Evolutionary conservation across 2,888 invertebrate genomes (phyloP).

Genomic region (Thera britannica): DNA sequence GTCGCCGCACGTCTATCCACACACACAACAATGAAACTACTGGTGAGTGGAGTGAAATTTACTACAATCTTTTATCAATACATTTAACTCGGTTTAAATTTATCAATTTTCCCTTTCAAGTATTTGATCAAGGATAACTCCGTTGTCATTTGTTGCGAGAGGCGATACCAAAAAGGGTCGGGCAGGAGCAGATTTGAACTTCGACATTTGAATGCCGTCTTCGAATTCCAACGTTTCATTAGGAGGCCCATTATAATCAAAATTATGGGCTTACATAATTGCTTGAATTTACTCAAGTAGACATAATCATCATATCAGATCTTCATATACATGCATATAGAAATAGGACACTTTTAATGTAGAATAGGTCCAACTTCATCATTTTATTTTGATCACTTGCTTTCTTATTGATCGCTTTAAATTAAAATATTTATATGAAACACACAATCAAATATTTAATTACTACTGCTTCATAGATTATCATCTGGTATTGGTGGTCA

Average conservation of each 20-base stretch:
- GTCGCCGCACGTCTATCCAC: conserved; percentile 64
- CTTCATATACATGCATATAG: not conserved
- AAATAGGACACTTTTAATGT: not conserved
- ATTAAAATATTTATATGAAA: too few species aligned
- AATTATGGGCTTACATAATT: conserved; percentile 18
- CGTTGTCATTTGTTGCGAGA: conserved; percentile 65
- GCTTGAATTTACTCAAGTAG: conserved; percentile 10
- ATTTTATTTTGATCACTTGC: not conserved
- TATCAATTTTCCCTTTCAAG: conserved; percentile 41
- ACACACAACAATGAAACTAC: conserved; percentile 76
- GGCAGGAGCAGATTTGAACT: conserved; percentile 69
- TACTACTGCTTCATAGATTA: too few species aligned
- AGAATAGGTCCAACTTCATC: not conserved
- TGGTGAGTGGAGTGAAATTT: conserved; percentile 73
- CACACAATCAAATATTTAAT: too few species aligned
- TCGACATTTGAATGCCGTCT: conserved; percentile 68
- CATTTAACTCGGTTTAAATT: conserved; percentile 31
- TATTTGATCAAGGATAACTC: conserved; percentile 53
- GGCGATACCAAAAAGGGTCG: conserved; percentile 66
- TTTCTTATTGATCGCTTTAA: too few species aligned
- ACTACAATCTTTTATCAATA: conserved; percentile 31
- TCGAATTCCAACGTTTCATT: conserved; percentile 64
- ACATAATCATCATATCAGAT: too few species aligned
- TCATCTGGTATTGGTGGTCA: too few species aligned
- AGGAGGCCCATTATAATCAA: conserved; percentile 40